phyloP scores from a whole-genome alignment of 2,888 invertebrate genomes.

The Ganaspis brasiliensis region DNA sequence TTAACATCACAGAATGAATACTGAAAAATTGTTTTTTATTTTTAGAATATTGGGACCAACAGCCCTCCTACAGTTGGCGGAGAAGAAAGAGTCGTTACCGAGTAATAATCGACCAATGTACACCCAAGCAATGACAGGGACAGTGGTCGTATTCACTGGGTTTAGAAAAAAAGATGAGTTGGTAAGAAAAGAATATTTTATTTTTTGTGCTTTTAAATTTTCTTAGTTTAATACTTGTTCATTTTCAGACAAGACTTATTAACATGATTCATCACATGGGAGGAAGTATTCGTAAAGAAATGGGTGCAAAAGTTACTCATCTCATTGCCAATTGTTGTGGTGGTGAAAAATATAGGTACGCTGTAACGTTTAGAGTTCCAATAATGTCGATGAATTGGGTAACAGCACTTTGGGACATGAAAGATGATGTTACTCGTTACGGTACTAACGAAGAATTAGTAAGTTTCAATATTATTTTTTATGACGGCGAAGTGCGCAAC shows the following conservation, averaged over 20 bases:
- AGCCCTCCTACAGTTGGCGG: slow-evolving; percentile 89
- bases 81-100: slow-evolving; percentile 87
- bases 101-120: slow-evolving; percentile 91
- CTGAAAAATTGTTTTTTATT: slow-evolving; percentile 54
- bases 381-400: slow-evolving; percentile 96
- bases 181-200: slow-evolving; percentile 82
- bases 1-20: too few relatives aligned
- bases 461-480: too few relatives aligned
- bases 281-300: slow-evolving; percentile 95
- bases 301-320: slow-evolving; percentile 94
- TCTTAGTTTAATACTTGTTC: slow-evolving; percentile 3
- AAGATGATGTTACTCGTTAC: slow-evolving; percentile 86
- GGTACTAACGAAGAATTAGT: slow-evolving; percentile 88
- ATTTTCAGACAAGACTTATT: slow-evolving; percentile 89
- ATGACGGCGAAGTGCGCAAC: too few relatives aligned
- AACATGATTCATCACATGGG: slow-evolving; percentile 98
- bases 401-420: slow-evolving; percentile 91
- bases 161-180: slow-evolving; percentile 94
- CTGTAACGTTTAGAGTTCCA: slow-evolving; percentile 93
- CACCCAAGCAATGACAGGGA: slow-evolving; percentile 93
- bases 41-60: slow-evolving; percentile 90
- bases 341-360: slow-evolving; percentile 97
- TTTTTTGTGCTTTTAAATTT: too few relatives aligned
- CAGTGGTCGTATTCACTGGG: slow-evolving; percentile 95
- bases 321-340: slow-evolving; percentile 94